Evolutionary conservation across 2,113 vertebrate species (phyloP).

Genomic region (Carettochelys insculpta): DNA sequence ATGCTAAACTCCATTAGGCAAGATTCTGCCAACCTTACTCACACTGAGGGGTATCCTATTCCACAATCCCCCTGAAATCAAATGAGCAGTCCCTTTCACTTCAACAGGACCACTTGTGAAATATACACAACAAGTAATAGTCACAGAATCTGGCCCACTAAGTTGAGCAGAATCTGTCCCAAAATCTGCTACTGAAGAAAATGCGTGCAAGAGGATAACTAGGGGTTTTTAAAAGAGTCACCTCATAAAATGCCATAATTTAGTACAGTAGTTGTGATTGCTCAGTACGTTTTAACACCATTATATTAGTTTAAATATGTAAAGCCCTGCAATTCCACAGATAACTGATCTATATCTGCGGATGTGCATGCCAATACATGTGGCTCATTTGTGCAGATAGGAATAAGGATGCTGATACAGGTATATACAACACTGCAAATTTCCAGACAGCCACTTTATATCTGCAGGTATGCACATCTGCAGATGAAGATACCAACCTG

Average conservation of each 20-base stretch:
- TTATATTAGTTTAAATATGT: background rate
- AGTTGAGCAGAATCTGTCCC: constrained; percentile 10
- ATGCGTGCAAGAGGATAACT: background rate
- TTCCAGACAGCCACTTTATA: no score
- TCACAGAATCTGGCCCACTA: background rate
- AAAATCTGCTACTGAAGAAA: background rate
- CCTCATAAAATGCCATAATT: constrained; percentile 15
- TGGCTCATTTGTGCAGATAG: no score
- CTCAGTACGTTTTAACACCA: background rate
- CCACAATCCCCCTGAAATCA: background rate
- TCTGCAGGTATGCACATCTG: no score
- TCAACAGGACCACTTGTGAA: background rate
- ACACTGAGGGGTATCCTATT: background rate
- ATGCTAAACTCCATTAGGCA: background rate
- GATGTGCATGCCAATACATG: no score
- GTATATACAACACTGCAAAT: no score
- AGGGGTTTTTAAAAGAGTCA: background rate
- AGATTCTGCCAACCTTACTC: background rate
- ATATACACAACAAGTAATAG: background rate
- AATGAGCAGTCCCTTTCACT: background rate
- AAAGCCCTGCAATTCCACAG: no score
- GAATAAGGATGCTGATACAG: no score
- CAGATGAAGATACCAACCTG: no score
- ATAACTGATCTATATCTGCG: no score
- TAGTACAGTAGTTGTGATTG: background rate